phyloP scores from a whole-genome alignment of 2,797 vertebrate genomes.

The Triplophysa bombifrons region DNA sequence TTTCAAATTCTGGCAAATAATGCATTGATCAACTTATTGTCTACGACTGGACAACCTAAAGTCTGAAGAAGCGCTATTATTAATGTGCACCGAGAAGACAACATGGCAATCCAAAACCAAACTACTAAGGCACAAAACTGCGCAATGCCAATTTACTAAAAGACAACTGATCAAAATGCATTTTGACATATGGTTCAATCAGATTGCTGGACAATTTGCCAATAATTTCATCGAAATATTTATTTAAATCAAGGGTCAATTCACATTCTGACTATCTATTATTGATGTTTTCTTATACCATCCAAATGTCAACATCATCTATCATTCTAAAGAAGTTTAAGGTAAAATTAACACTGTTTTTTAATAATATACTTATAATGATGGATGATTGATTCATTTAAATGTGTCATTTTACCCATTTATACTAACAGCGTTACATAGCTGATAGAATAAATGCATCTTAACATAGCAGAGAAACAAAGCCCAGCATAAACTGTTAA shows the following conservation, averaged over 20 bases:
- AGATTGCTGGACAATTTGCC: background rate
- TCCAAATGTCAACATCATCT: background rate
- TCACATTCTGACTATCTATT: background rate
- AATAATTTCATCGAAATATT: background rate
- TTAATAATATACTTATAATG: background rate
- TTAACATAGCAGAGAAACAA: constrained; percentile 25
- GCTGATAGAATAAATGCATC: constrained; percentile 1
- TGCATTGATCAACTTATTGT: background rate
- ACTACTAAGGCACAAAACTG: constrained; percentile 17
- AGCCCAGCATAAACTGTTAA: constrained; percentile 14
- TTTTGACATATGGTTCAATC: background rate
- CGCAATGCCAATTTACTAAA: constrained; percentile 18
- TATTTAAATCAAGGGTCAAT: background rate
- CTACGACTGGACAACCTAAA: constrained; percentile 4
- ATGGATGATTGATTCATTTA: too few species aligned
- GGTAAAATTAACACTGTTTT: background rate
- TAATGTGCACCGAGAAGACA: background rate
- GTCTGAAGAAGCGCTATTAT: background rate
- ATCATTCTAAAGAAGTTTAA: background rate
- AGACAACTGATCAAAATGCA: background rate
- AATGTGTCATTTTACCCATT: too few species aligned
- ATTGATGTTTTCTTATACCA: background rate
- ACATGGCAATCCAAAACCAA: constrained; percentile 5
- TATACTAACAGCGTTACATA: background rate
- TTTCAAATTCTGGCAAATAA: background rate